Evolutionary conservation across 2,113 vertebrate genomes (phyloP).

Genomic region (Paramormyrops kingsleyae): DNA sequence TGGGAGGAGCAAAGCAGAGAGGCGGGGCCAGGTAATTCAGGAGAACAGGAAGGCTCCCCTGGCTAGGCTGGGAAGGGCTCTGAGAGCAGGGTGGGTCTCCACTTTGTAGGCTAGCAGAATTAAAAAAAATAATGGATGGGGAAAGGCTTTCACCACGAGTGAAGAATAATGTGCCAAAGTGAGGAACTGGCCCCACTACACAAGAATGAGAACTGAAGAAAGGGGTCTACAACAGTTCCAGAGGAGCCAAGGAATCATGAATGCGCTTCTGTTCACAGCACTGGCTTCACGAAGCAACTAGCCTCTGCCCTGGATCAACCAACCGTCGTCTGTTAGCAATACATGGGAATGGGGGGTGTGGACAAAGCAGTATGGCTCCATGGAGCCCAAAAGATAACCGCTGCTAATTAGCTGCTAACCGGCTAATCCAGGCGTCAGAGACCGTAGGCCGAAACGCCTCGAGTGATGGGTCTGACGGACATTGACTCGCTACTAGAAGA

Average conservation of each 20-base stretch:
- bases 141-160: not conserved
- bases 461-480: not conserved
- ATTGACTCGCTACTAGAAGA: not conserved
- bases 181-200: not conserved
- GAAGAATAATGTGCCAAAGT: not conserved
- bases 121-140: not conserved
- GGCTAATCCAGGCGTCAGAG: not conserved
- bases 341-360: not conserved
- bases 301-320: not conserved
- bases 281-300: not conserved
- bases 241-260: conserved; percentile 2
- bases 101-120: not conserved
- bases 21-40: not conserved
- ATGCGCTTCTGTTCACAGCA: conserved; percentile 1
- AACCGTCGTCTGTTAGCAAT: not conserved
- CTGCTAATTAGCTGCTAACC: not conserved
- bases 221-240: not conserved
- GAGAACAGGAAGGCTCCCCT: not conserved
- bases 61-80: not conserved
- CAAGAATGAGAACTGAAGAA: conserved; percentile 4
- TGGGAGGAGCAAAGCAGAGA: not conserved
- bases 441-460: not conserved
- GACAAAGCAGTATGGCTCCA: not conserved
- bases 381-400: not conserved
- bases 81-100: not conserved